phyloP scores from a whole-genome alignment of 2,888 invertebrate species.

The Agapostemon virescens region DNA sequence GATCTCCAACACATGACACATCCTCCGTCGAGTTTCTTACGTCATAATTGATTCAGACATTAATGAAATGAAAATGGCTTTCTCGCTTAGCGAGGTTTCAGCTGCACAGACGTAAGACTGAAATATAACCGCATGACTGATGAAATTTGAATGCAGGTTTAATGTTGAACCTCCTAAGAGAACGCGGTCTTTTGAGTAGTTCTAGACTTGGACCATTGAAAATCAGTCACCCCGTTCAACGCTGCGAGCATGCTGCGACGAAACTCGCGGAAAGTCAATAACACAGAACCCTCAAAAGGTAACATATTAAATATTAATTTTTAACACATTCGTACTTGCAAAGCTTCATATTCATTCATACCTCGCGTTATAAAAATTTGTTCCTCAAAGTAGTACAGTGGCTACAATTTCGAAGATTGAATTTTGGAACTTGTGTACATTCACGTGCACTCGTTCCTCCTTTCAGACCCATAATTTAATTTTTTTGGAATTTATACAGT shows the following conservation, averaged over 20 bases:
- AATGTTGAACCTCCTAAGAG: constrained; percentile 60
- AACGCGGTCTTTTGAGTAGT: constrained; percentile 59
- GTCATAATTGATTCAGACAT: constrained; percentile 10
- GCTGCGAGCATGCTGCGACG: constrained; percentile 41
- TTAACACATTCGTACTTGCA: neutral
- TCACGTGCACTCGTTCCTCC: too few species aligned
- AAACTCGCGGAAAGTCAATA: constrained; percentile 59
- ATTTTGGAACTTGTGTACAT: too few species aligned
- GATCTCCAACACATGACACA: neutral
- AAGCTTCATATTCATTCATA: neutral
- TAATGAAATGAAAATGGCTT: constrained; percentile 29
- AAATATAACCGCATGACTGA: constrained; percentile 47
- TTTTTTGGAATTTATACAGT: too few species aligned
- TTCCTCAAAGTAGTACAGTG: neutral
- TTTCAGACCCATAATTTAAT: too few species aligned
- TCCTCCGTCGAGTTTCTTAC: neutral
- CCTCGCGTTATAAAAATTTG: neutral
- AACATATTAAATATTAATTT: neutral
- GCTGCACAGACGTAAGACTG: constrained; percentile 27
- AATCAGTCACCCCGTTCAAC: constrained; percentile 72
- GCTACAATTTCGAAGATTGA: neutral
- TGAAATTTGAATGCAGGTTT: constrained; percentile 65
- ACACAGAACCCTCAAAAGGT: constrained; percentile 43
- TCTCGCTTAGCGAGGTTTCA: neutral
- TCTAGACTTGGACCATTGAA: constrained; percentile 63